These are phyloP conservation scores for Cephus nigrinus DNA, from an alignment of 2,888 invertebrate genomes.

Conservation along the genomic window DNA sequence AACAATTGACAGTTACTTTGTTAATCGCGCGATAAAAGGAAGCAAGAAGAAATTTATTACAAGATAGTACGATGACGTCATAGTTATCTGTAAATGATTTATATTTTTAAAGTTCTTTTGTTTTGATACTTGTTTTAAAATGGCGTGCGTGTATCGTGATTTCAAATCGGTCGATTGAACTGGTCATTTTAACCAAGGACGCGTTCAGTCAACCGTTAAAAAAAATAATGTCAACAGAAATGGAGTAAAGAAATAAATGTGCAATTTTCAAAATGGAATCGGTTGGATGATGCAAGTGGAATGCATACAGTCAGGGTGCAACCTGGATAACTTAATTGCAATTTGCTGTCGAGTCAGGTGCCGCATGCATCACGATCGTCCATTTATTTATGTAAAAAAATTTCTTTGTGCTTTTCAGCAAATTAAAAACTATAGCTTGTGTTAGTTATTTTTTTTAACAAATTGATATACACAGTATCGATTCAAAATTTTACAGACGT, in stretches of 20 bases:
- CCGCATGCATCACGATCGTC: conserved; percentile 15
- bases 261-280: neutral
- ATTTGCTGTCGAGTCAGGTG: conserved; percentile 33
- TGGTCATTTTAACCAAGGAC: neutral
- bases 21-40: neutral
- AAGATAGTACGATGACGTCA: neutral
- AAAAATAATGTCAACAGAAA: neutral
- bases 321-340: conserved; percentile 14
- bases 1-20: neutral
- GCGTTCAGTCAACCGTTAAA: neutral
- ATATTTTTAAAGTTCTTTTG: neutral
- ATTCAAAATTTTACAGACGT: neutral
- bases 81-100: neutral
- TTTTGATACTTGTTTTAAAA: neutral
- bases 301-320: neutral
- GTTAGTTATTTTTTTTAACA: neutral
- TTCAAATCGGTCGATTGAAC: neutral
- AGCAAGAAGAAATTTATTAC: neutral
- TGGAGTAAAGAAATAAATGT: neutral
- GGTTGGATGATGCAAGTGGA: neutral
- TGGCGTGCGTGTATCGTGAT: neutral
- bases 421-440: neutral
- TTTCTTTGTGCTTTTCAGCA: neutral
- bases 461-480: neutral
- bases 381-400: neutral